Base-by-base conservation (phyloP, 2,113 vertebrate genomes). In the Sinocyclocheilus maitianheensis region DNA sequence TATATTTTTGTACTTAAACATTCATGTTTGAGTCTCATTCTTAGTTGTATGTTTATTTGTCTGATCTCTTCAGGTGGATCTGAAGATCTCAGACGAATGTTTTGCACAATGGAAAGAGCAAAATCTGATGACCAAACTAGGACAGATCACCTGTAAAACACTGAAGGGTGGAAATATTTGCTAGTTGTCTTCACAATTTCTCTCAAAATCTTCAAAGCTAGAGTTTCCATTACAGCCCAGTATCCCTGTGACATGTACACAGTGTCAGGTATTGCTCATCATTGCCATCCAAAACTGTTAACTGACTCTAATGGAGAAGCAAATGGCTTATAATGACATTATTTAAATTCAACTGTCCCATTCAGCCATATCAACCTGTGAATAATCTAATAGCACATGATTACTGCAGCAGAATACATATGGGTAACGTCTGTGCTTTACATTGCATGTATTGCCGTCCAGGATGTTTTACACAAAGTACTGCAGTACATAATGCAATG, bases 91-190 rank as follows among this genome's bases (percentile, higher is more conserved):
- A 0, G 96, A 95, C 3, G 95, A 95, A 22, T 95, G 94, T 63
- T 87, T 94, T 0, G 97, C 97, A 48, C 97, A 98, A 91, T 99
- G 98, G 98, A 97, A 97, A 91, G 94, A 97, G 90, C 95, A 91
- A 37, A 93, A 95, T 77, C 95, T 99, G 91, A 95, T 97, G 95
- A 99, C 97, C 88, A 97, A 97, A 93, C 94, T 97, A 81, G 98
- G 98, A 75, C 90, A 81, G 3, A 83, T 99, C 89, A 98, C 96
- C 30, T 99, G 98, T 93, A 97, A 97, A 94, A 97, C 96, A 10
- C 94, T 99, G 51, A 97, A 94, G 93, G 97, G 97, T n/a, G 98
- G 96, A 14, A 97, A 91, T 94, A 97, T 99, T 90, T 96, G 96
- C 92, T 99, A 99, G 94, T 3, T 20, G 30, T 5, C 14, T 20